Base-by-base conservation (phyloP, 2,888 invertebrate species). In the Cryptus viduatorius region DNA sequence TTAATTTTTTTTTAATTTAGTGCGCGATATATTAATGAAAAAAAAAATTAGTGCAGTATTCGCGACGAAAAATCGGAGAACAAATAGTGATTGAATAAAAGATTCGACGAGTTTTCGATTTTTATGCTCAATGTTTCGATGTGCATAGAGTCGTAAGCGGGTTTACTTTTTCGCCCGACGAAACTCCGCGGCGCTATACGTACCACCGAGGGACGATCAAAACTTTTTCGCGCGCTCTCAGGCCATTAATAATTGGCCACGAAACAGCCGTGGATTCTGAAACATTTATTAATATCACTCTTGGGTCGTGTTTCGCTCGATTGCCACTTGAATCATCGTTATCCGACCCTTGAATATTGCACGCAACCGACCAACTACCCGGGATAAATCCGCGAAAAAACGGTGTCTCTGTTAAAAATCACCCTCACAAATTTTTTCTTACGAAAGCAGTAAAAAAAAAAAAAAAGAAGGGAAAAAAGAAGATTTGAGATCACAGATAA, bases 221-320 rank as follows among this genome's bases (percentile, higher is more conserved):
- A 84, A 81, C 73, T 84, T 81, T 79, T 77, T 61, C 56, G 42
- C 73, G 64, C 69, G 24, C 48, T 73, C 77, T 56, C 48, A 12
- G 48, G 12, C 61, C 73, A 44, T 81, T 77, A 81, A 84, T 84
- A 81, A 84, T 73, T 81, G 68, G 37, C 77, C 53, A 69, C 50
- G 50, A 53, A 73, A 68, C 56, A 48, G 53, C 12, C 50, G 56
- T n/a, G 44, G 72, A 80, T 72, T 69, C 31, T 50, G 67, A 67
- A 77, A 65, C 29, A 56, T 80, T 67, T 77, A 77, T 84, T 84
- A 84, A 84, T 84, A 84, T 68, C 61, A 73, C 69, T 76, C 82
- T 16, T 29, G 82, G 78, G 84, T 82, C 50, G 48, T 75, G 64
- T 84, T 82, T 69, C 79, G 56, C 24, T 12, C 48, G 72, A 84